These are phyloP conservation scores for Melanotaenia boesemani DNA, from an alignment of 2,797 vertebrate genomes.

Conservation along the genomic window DNA sequence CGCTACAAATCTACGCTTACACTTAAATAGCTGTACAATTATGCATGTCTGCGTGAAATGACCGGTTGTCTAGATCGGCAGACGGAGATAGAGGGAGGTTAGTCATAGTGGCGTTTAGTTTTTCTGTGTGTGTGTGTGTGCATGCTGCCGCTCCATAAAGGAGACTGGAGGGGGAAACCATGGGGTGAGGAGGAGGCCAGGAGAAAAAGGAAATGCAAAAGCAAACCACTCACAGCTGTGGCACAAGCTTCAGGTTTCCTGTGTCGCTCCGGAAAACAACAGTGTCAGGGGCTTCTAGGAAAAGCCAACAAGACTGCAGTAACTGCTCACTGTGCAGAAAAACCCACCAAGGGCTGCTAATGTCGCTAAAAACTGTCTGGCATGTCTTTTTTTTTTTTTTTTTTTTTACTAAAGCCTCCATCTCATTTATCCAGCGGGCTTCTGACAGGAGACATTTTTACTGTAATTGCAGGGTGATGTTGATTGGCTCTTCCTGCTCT, in stretches of 20 bases:
- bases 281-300: slow-evolving; percentile 76
- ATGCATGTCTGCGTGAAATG: slow-evolving; percentile 78
- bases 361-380: slow-evolving; percentile 23
- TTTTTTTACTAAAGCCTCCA: slow-evolving; percentile 43
- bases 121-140: slow-evolving; percentile 26
- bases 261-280: slow-evolving; percentile 78
- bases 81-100: slow-evolving; percentile 70
- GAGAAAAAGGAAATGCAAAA: slow-evolving; percentile 69
- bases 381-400: neutral
- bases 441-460: slow-evolving; percentile 61
- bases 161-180: slow-evolving; percentile 50
- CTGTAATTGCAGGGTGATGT: slow-evolving; percentile 62
- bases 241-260: slow-evolving; percentile 79
- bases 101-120: slow-evolving; percentile 59
- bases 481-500: slow-evolving; percentile 69
- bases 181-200: slow-evolving; percentile 66
- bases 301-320: slow-evolving; percentile 55
- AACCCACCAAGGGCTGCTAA: neutral
- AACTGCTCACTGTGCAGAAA: slow-evolving; percentile 4
- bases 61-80: slow-evolving; percentile 75
- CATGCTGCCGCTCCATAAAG: slow-evolving; percentile 45
- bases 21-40: slow-evolving; percentile 76
- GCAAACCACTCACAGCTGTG: slow-evolving; percentile 82
- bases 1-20: slow-evolving; percentile 64
- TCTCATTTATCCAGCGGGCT: slow-evolving; percentile 58